A percentile compares a stretch with the other conserved stretches of the same genome.
Evolutionary conservation across 2,888 invertebrate genomes (phyloP).

Genomic region (Drosophila neonasuta): DNA sequence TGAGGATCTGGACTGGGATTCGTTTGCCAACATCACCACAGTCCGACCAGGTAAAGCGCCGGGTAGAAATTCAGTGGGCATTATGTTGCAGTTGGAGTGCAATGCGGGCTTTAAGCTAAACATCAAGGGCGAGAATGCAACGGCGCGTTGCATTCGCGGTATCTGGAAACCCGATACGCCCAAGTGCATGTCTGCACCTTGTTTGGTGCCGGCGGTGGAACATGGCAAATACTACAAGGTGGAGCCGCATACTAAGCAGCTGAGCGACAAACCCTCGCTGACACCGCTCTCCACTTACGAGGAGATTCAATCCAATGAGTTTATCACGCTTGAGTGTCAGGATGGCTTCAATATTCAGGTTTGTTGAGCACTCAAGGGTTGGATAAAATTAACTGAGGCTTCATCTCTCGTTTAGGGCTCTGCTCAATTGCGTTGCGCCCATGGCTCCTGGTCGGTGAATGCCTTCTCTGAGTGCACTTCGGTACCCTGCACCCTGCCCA

Average conservation of each 20-base stretch:
- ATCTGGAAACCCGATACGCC: conserved; percentile 93
- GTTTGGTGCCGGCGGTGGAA: conserved; percentile 87
- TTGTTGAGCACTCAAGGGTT: neutral
- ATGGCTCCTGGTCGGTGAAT: conserved; percentile 91
- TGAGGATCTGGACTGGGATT: conserved; percentile 82
- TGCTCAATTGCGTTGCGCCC: conserved; percentile 89
- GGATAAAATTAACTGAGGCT: neutral
- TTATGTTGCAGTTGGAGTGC: conserved; percentile 89
- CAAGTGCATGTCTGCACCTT: conserved; percentile 89
- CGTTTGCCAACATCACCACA: conserved; percentile 84
- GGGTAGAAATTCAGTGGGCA: conserved; percentile 89
- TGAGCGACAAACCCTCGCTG: conserved; percentile 77
- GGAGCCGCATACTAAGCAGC: conserved; percentile 75
- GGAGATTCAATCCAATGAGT: conserved; percentile 87
- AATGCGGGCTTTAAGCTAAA: conserved; percentile 90
- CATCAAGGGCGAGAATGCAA: conserved; percentile 87
- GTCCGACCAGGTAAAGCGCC: conserved; percentile 88
- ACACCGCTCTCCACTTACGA: conserved; percentile 80
- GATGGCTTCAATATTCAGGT: conserved; percentile 85
- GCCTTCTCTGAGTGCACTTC: conserved; percentile 90
- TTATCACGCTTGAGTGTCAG: conserved; percentile 89
- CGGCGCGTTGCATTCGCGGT: conserved; percentile 91
- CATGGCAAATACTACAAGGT: conserved; percentile 86
- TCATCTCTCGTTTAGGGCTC: conserved; percentile 84
- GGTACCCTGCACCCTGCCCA: conserved; percentile 82